Percentiles rank a stretch among this genome's conserved stretches.
Evolutionary conservation across 2,888 invertebrate genomes (phyloP).

Genomic region (Trissonchulus sp.): DNA sequence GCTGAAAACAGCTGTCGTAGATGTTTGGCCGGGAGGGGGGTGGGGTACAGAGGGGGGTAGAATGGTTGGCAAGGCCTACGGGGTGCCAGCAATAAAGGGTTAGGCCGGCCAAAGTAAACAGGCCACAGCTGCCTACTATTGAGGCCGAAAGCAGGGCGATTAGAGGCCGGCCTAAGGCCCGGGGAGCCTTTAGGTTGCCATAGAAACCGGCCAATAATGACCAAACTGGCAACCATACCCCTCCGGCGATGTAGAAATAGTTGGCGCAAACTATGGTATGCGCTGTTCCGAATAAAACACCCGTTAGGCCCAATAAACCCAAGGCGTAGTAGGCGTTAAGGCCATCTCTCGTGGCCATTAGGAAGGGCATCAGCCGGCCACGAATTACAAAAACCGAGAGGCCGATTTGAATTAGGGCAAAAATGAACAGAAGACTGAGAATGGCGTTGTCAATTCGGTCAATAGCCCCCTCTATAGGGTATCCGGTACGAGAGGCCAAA

Average conservation of each 20-base stretch:
- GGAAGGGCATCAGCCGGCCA: not conserved
- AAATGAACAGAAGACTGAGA: not conserved
- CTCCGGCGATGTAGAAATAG: not conserved
- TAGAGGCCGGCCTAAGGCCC: not conserved
- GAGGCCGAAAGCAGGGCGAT: not conserved
- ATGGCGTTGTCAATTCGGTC: not conserved
- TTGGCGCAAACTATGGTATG: constrained; percentile 14
- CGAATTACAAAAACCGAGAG: not conserved
- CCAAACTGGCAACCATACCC: not conserved
- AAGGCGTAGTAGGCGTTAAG: not conserved
- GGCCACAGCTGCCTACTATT: not conserved
- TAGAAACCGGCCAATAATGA: not conserved
- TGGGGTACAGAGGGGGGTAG: not conserved
- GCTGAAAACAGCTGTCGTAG: constrained; percentile 6
- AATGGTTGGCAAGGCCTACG: not conserved
- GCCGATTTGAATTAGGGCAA: not conserved
- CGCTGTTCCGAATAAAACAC: not conserved
- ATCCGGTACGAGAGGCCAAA: not conserved
- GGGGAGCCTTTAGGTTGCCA: not conserved
- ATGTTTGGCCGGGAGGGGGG: not conserved
- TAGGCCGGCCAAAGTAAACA: not conserved
- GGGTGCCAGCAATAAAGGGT: not conserved
- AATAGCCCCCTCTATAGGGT: not conserved
- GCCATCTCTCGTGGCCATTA: not conserved
- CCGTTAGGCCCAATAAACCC: not conserved